Evolutionary conservation across 2,113 vertebrate species (phyloP), one percentile per base, ranked within the genome.

Genomic region (Cromileptes altivelis): DNA sequence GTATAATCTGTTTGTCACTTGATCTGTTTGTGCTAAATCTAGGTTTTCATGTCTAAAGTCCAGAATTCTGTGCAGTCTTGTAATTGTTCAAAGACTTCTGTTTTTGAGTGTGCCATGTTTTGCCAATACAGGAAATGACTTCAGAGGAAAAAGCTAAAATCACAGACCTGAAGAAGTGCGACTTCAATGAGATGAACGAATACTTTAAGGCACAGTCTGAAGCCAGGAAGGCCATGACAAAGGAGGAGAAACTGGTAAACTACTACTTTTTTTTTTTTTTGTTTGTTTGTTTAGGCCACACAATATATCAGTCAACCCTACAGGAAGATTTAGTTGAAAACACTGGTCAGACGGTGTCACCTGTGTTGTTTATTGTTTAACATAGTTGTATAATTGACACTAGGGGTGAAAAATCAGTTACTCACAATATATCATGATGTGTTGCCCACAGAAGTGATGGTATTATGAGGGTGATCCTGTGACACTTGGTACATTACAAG

Each of bases 131-230:
- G 98, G 98, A 99, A 97, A 99, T 99, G 98, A 97, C 94, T n/a
- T 65, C 96, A 37, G 98, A 99, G 82, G 98, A 99, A 89, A 98
- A 97, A 85, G 85, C 93, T 61, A 95, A 94, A 77, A 94, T 99
- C 89, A 96, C 97, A 85, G 98, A 50, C 88, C 94, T 99, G 91
- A 98, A 96, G 90, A 99, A 99, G 94, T 99, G 98, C 88, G 87
- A 99, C 94, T 99, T 99, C 88, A 93, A 64, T 74, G 97, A 98
- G 75, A 97, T 99, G 96, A 94, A 86, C 74, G 96, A 97, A 47
- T 98, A 97, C 95, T 99, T 99, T 93, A 99, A 99, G 96, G 97
- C 97, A 21, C 98, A 99, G 85, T 75, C 97, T 0, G 98, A 99
- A 94, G 97, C 97, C 90, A 97, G 97, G 88, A 99, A 99, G 92